Conservation (phyloP, 2,888 invertebrate genomes). For the Brachypalpus laphriformis region DNA sequence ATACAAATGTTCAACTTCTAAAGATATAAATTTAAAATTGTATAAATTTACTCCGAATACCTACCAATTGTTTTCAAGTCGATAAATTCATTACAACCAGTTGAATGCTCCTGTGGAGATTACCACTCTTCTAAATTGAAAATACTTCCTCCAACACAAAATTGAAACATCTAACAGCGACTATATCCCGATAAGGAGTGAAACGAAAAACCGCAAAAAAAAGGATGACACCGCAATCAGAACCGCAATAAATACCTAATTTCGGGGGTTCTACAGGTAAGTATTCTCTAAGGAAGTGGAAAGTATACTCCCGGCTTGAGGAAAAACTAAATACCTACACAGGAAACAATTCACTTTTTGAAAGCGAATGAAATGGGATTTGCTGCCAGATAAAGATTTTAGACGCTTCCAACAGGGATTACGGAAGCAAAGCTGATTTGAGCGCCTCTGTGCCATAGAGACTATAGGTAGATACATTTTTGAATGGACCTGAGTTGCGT, state of each 20-base stretch:
- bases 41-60: neutral
- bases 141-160: neutral
- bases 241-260: slow-evolving; percentile 39
- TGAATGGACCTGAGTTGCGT: slow-evolving; percentile 6
- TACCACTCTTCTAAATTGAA: neutral
- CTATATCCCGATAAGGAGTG: neutral
- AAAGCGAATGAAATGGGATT: slow-evolving; percentile 52
- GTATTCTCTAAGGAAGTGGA: slow-evolving; percentile 12
- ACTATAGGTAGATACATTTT: neutral
- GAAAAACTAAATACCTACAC: slow-evolving; percentile 4
- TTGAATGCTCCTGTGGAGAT: neutral
- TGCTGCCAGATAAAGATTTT: slow-evolving; percentile 39
- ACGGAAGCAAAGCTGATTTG: slow-evolving; percentile 16
- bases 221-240: neutral
- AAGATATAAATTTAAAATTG: neutral
- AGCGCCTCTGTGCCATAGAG: neutral
- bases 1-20: too few relatives aligned
- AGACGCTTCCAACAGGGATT: slow-evolving; percentile 19
- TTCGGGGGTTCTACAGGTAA: slow-evolving; percentile 29
- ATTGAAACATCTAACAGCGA: neutral
- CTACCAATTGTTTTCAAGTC: neutral
- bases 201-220: neutral
- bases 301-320: neutral
- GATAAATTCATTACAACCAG: neutral
- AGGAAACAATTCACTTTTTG: neutral